phyloP scores from a whole-genome alignment of 2,113 vertebrate species.

The Caloenas nicobarica region DNA sequence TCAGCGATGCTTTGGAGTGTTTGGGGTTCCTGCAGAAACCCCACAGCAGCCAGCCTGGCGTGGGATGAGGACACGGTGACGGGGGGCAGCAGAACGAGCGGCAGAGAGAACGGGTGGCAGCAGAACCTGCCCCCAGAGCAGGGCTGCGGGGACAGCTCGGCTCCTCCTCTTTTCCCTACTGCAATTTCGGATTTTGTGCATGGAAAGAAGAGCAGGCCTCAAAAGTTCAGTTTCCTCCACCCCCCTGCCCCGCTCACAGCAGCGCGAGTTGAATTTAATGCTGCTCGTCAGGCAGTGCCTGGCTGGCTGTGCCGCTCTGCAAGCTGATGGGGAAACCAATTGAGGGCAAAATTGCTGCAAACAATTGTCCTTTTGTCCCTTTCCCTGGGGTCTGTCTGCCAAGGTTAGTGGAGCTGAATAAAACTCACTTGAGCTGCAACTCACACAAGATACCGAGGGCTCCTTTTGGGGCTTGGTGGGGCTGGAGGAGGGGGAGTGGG shows the following conservation, averaged over 20 bases:
- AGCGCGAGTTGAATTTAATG: conserved; percentile 70
- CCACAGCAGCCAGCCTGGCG: accelerated
- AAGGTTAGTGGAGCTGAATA: conserved; percentile 73
- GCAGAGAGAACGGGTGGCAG: too few species aligned
- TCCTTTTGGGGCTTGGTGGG: conserved; percentile 34
- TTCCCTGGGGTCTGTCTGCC: conserved; percentile 68
- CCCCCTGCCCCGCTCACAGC: neutral
- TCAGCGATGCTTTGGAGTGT: accelerated
- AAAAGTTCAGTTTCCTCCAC: neutral
- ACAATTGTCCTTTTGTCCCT: conserved; percentile 76
- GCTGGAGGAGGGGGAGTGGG: conserved; percentile 1
- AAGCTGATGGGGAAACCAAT: conserved; percentile 65
- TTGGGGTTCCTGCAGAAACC: neutral
- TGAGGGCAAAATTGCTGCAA: conserved; percentile 63
- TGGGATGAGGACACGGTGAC: accelerated
- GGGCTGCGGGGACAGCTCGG: accelerated
- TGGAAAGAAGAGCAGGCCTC: neutral
- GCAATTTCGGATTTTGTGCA: neutral
- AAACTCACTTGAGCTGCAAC: conserved; percentile 63
- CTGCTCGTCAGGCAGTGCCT: conserved; percentile 63
- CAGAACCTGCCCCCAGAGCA: neutral
- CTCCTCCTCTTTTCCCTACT: accelerated
- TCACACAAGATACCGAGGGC: conserved; percentile 62
- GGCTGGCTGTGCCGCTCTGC: conserved; percentile 58
- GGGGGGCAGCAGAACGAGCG: too few species aligned